These are phyloP conservation scores for Thaleichthys pacificus DNA, from an alignment of 2,797 vertebrate species.

Conservation along the genomic window DNA sequence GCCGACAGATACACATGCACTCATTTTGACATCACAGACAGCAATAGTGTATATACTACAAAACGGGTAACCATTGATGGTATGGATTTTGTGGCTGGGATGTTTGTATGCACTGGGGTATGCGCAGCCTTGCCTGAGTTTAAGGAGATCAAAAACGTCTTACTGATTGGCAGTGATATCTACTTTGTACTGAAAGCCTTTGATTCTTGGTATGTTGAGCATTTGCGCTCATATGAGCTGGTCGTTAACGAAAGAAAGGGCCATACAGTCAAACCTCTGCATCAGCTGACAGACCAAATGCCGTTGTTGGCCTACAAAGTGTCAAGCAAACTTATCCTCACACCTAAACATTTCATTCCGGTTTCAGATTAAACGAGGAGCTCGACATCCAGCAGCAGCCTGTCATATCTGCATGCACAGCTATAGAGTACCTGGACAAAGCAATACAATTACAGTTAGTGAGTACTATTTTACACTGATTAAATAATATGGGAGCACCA, in stretches of 20 bases:
- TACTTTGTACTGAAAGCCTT: slow-evolving; percentile 37
- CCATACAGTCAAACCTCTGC: slow-evolving; percentile 21
- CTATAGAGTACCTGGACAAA: too few species aligned
- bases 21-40: slow-evolving; percentile 23
- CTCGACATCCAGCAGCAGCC: too few species aligned
- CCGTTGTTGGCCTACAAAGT: slow-evolving; percentile 27
- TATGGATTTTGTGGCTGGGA: slow-evolving; percentile 19
- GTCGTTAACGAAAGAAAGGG: slow-evolving; percentile 11
- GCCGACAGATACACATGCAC: slow-evolving; percentile 16
- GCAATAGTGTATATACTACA: slow-evolving; percentile 24
- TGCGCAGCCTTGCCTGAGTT: slow-evolving; percentile 31
- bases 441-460: too few species aligned
- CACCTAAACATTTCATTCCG: slow-evolving; percentile 42
- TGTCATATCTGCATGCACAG: too few species aligned
- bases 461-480: too few species aligned
- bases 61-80: slow-evolving; percentile 36
- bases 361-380: slow-evolving; percentile 19
- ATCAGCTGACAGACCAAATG: slow-evolving; percentile 29
- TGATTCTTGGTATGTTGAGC: slow-evolving; percentile 37
- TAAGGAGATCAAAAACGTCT: slow-evolving; percentile 39
- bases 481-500: too few species aligned
- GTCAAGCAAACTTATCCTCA: slow-evolving; percentile 28
- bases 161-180: slow-evolving; percentile 26
- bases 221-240: slow-evolving; percentile 39
- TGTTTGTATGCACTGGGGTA: slow-evolving; percentile 37